Evolutionary conservation across 2,113 vertebrate genomes (phyloP).

Genomic region (Pimephales promelas): DNA sequence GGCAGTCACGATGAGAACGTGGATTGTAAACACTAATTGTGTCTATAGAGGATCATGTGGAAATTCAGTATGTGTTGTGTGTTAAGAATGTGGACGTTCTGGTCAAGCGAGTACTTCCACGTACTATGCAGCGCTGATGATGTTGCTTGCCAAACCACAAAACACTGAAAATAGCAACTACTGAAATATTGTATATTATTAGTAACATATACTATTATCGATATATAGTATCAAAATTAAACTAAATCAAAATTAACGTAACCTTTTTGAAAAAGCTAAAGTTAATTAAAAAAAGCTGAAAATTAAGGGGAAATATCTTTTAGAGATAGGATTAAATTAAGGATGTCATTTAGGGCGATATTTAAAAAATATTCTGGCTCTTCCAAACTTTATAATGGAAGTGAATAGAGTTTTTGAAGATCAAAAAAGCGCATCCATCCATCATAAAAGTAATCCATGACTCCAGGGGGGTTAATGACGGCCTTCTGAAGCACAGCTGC

Average conservation of each 20-base stretch:
- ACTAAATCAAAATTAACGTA: not conserved
- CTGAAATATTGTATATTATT: not conserved
- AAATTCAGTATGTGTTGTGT: not conserved
- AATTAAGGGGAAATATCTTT: not conserved
- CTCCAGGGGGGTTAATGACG: too few relatives aligned
- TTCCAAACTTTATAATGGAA: too few relatives aligned
- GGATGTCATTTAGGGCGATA: not conserved
- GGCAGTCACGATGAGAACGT: not conserved
- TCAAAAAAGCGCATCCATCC: too few relatives aligned
- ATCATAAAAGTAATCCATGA: too few relatives aligned
- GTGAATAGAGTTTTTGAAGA: too few relatives aligned
- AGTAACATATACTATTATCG: not conserved
- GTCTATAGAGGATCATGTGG: not conserved
- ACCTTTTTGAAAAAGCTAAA: not conserved
- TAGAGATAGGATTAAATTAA: not conserved
- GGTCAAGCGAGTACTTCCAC: conserved; percentile 14
- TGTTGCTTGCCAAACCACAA: not conserved
- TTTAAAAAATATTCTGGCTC: too few relatives aligned
- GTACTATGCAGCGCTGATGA: not conserved
- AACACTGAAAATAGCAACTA: not conserved
- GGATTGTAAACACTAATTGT: not conserved
- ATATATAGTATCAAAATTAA: not conserved
- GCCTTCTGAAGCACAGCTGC: too few relatives aligned
- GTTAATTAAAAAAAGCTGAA: not conserved
- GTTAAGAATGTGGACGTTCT: not conserved